Evolutionary conservation across 2,113 vertebrate species (phyloP), one percentile per base, ranked within the genome.

Genomic region (Oncorhynchus nerka): DNA sequence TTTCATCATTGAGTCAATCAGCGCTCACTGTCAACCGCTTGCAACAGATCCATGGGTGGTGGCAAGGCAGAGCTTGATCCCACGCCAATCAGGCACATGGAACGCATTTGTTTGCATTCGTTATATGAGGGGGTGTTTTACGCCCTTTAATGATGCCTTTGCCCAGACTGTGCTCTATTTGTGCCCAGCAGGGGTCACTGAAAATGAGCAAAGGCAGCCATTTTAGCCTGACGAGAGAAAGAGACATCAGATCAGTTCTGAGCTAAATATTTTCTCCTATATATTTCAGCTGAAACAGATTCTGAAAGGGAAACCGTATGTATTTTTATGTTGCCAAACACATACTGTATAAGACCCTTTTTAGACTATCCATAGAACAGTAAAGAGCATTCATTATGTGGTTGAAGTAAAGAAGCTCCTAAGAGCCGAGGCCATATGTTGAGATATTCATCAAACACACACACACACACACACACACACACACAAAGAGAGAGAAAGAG

Each of bases 71-170:
- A 81, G 79, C 77, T 74, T 62, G 64, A 80, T 62, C 19, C 30
- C 66, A 51, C 22, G 55, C 72, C 68, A 34, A 8, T 77, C 59
- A 62, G 16, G 51, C 51, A 55, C 51, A 55, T 5, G 51, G 51
- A 64, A 11, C 0, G 3, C 2, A 9, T 71, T 79, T 76, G 76
- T 77, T 80, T 86, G 81, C 83, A 88, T 92, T 85, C 83, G 85
- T 86, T 55, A 68, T 32, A 20, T 84, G 79, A 85, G 86, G 83
- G 28, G 28, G 3, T 28, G 3, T 28, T 28, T 86, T 86, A 86
- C 88, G 83, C 68, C 74, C 80, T 70, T 48, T 90, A 90, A 93
- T 86, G 90, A 90, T 84, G 86, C 77, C 81, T 90, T 89, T 83
- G 77, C 78, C 75, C 68, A 32, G 74, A 70, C 84, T 73, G 61